phyloP scores from a whole-genome alignment of 2,797 vertebrate genomes.

The Lateolabrax maculatus region DNA sequence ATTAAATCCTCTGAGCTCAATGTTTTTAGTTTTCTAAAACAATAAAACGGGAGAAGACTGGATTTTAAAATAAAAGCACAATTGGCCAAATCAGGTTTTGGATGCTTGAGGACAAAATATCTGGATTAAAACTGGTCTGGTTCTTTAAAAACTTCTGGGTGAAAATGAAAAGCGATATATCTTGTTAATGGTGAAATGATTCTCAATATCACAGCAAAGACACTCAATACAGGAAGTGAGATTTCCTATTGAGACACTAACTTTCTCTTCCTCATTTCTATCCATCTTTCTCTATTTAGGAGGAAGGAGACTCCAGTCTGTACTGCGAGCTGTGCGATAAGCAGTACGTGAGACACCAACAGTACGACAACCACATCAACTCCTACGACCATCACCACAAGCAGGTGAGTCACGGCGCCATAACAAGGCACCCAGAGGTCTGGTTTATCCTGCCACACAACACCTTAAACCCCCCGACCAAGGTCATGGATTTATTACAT shows the following conservation, averaged over 20 bases:
- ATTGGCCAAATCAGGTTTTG: too few relatives aligned
- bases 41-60: not conserved
- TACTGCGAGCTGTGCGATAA: conserved; percentile 98
- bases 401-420: conserved; percentile 87
- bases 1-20: not conserved
- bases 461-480: conserved; percentile 32
- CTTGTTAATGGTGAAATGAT: conserved; percentile 4
- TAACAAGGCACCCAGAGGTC: conserved; percentile 25
- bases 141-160: not conserved
- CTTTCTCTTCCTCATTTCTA: not conserved
- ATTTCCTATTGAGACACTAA: not conserved
- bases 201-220: conserved; percentile 26
- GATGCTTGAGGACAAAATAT: not conserved
- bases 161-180: not conserved
- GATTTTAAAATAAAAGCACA: not conserved
- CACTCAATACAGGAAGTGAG: not conserved
- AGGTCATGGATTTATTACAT: conserved; percentile 53
- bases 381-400: conserved; percentile 98
- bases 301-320: conserved; percentile 92
- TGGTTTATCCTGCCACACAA: conserved; percentile 10
- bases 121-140: not conserved
- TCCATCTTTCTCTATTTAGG: conserved; percentile 49
- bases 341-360: conserved; percentile 96
- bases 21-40: not conserved
- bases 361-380: conserved; percentile 99